Conservation (phyloP, 2,797 vertebrate species). For the Peromyscus attwateri region DNA sequence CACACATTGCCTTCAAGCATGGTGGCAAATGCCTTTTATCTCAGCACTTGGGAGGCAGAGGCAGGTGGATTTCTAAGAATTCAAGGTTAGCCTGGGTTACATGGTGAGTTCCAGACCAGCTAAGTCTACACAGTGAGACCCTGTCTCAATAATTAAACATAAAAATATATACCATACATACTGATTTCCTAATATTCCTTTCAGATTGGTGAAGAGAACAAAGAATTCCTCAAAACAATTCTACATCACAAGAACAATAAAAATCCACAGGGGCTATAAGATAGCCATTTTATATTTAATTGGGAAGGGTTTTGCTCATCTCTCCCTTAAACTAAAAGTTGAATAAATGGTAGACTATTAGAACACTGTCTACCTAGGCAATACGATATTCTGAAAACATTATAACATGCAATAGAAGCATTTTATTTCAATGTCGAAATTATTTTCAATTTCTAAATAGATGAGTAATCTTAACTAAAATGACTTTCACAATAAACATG, state of each 20-base stretch:
- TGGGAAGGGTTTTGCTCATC: not conserved
- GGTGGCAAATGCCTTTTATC: not conserved
- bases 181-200: not conserved
- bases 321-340: constrained; percentile 40
- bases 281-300: constrained; percentile 33
- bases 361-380: not conserved
- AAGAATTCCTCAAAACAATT: constrained; percentile 10
- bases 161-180: not conserved
- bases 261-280: constrained; percentile 7
- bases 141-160: not conserved
- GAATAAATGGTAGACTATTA: not conserved
- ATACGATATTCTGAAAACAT: constrained; percentile 15
- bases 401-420: constrained; percentile 38
- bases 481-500: not conserved
- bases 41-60: not conserved
- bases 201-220: constrained; percentile 34
- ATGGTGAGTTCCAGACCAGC: not conserved
- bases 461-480: not conserved
- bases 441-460: constrained; percentile 57
- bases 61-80: not conserved
- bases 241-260: constrained; percentile 26
- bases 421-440: constrained; percentile 54
- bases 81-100: not conserved
- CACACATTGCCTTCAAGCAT: not conserved
- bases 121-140: not conserved